Evolutionary conservation across 2,888 invertebrate genomes (phyloP).

Genomic region (Scaptomyza polygonia): DNA sequence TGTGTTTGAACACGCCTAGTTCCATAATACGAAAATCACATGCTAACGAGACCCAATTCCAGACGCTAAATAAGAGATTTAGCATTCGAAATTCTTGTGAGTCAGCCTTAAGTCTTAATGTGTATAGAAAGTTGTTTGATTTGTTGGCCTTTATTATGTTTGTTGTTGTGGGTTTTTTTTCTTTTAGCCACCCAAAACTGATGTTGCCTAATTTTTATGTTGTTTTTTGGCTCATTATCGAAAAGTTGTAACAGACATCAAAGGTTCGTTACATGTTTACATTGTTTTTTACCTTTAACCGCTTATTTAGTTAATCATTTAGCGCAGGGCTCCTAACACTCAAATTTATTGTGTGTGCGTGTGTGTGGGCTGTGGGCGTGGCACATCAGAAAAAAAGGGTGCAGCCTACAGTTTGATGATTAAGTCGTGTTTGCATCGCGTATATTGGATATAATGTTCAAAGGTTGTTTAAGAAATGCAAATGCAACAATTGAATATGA

Average conservation of each 20-base stretch:
- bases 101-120: slow-evolving; percentile 38
- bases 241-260: slow-evolving; percentile 16
- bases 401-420: slow-evolving; percentile 25
- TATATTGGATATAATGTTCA: slow-evolving; percentile 9
- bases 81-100: slow-evolving; percentile 43
- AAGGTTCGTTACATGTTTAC: slow-evolving; percentile 34
- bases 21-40: slow-evolving; percentile 17
- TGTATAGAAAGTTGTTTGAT: slow-evolving; percentile 56
- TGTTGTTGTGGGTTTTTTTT: slow-evolving; percentile 28
- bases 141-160: slow-evolving; percentile 8
- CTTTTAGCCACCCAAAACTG: slow-evolving; percentile 29
- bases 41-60: slow-evolving; percentile 12
- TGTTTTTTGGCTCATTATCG: slow-evolving; percentile 26
- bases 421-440: slow-evolving; percentile 23
- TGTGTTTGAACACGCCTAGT: slow-evolving; percentile 51
- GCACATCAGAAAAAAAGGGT: slow-evolving; percentile 16
- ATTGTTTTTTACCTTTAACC: slow-evolving; percentile 7
- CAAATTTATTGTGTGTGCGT: slow-evolving; percentile 35
- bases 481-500: slow-evolving; percentile 1
- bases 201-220: neutral
- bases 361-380: slow-evolving; percentile 22
- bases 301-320: slow-evolving; percentile 66
- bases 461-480: slow-evolving; percentile 14
- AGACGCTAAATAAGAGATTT: slow-evolving; percentile 37
- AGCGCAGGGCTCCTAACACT: slow-evolving; percentile 28